A percentile compares a stretch with the other conserved stretches of the same genome.
Evolutionary conservation across 2,888 invertebrate genomes (phyloP).

Genomic region (Conops quadrifasciatus): DNA sequence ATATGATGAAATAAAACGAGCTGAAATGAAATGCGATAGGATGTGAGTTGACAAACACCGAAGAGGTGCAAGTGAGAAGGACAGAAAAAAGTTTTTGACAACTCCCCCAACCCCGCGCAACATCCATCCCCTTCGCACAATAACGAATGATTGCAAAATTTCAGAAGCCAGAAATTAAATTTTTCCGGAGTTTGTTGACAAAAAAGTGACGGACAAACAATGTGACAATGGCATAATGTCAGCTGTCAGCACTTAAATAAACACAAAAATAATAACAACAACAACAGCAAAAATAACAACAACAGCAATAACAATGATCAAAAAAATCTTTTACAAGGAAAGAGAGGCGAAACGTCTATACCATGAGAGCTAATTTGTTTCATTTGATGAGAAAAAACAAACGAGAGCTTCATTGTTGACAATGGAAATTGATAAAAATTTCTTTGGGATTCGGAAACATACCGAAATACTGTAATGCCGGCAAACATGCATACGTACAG

Average conservation of each 20-base stretch:
- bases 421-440: constrained; percentile 14
- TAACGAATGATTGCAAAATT: neutral
- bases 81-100: neutral
- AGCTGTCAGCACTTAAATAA: neutral
- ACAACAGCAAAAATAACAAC: neutral
- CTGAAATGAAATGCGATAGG: constrained; percentile 13
- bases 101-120: neutral
- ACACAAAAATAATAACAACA: neutral
- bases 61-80: neutral
- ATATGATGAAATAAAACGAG: constrained; percentile 15
- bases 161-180: constrained; percentile 5
- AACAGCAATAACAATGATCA: neutral
- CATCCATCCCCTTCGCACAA: neutral
- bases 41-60: neutral
- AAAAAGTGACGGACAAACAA: neutral
- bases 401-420: neutral
- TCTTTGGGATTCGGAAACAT: neutral
- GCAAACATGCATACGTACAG: neutral
- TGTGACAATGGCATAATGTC: neutral
- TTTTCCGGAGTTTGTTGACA: neutral
- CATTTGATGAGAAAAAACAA: neutral
- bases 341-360: no score
- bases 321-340: neutral
- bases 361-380: neutral
- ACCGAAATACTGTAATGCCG: neutral